Evolutionary conservation across 2,888 invertebrate genomes (phyloP), one percentile per base, ranked within the genome.

Genomic region (Cerastis leucographa): DNA sequence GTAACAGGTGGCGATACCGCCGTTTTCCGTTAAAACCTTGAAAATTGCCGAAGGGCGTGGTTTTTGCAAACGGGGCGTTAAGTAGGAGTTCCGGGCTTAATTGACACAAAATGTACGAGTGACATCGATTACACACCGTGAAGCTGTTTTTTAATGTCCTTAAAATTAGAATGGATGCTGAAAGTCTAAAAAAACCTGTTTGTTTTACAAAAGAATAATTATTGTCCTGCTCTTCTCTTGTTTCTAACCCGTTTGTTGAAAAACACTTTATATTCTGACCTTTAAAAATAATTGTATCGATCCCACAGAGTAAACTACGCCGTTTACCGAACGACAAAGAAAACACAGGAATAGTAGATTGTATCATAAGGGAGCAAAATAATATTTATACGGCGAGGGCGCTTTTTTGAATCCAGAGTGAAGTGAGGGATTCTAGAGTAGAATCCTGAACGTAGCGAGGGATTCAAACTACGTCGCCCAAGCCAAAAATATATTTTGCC

Each of bases 1-100:
- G 88, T 85, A 88, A 88, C 88, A 87, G 85, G 87, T 87, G 87
- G 85, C 74, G 70, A 70, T 65, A 80, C 74, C 46, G 12, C 77
- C 22, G 61, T 49, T 72, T 71, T n/a, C 22, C 42, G 40, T 29
- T 56, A 35, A 6, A 49, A 62, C n/a, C 40, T 46, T 29, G 25
- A 49, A 19, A 54, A n/a, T 62, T 3, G 4, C 40, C n/a, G 40
- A 14, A 17, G 61, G 51, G 17, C 4, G 22, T 9, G 3, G 4
- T 46, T 40, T 68, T 68, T 49, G 6, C 0, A 8, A 46, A 62
- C 17, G 46, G 4, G 12, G 40, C 40, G 22, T 40, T n/a, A 40
- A 40, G 14, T 40, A n/a, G n/a, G 2, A 42, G 40, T 64, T 42
- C 42, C 8, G 3, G 29, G 29, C 1, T 9, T 29, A 61, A 61